Evolutionary conservation across 1,140 invertebrate genomes (phyloP).

Genomic region (Drosophila ironensis): DNA sequence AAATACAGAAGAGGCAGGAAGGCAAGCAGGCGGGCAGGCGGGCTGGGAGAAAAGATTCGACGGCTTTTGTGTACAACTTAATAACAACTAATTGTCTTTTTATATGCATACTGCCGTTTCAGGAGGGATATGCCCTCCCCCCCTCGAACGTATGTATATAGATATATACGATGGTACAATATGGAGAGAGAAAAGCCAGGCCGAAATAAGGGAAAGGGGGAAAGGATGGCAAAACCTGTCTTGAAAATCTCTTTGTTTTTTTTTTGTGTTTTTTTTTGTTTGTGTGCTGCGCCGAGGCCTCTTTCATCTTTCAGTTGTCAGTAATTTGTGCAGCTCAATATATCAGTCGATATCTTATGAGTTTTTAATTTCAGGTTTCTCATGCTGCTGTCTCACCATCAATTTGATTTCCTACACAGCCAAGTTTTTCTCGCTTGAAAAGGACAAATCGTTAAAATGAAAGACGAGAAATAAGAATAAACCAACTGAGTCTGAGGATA

Average conservation of each 20-base stretch:
- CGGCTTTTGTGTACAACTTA: conserved; percentile 74
- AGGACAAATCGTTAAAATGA: conserved; percentile 76
- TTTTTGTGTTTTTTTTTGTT: neutral
- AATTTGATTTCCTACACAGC: conserved; percentile 73
- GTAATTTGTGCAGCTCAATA: conserved; percentile 82
- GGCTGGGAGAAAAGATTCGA: conserved; percentile 41
- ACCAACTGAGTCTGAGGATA: conserved; percentile 48
- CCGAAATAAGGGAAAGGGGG: neutral
- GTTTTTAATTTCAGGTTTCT: conserved; percentile 82
- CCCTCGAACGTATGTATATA: conserved; percentile 3
- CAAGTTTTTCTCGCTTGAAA: conserved; percentile 70
- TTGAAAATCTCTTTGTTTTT: conserved; percentile 52
- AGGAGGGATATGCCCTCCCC: too few species aligned
- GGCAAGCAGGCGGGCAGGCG: neutral
- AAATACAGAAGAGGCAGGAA: conserved; percentile 27
- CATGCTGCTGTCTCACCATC: conserved; percentile 48
- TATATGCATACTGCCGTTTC: conserved; percentile 55
- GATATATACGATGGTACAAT: neutral
- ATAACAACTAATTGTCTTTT: conserved; percentile 80
- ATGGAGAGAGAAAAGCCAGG: conserved; percentile 9
- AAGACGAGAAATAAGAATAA: neutral
- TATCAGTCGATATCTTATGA: conserved; percentile 82
- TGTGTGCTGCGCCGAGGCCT: conserved; percentile 13
- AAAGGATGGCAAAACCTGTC: conserved; percentile 56
- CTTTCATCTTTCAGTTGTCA: conserved; percentile 78